These are phyloP conservation scores for Syngnathus floridae DNA, from an alignment of 2,113 vertebrate species.

Conservation along the genomic window DNA sequence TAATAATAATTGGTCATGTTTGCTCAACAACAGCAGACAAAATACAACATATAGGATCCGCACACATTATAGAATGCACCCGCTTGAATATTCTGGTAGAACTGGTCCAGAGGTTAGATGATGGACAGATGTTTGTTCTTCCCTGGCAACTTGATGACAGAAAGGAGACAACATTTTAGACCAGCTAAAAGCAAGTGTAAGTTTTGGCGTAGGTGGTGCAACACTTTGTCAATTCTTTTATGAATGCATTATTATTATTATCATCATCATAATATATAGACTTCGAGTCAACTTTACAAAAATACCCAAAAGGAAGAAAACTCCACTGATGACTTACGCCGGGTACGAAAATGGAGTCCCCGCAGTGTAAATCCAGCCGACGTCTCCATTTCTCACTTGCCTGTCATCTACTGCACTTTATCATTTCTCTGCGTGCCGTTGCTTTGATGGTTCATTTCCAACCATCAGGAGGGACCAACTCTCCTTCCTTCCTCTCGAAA, in stretches of 20 bases:
- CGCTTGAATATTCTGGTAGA: not conserved
- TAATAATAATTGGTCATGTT: not conserved
- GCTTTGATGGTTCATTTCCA: constrained; percentile 37
- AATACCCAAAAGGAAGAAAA: too few species aligned
- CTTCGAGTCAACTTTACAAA: too few species aligned
- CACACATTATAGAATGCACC: not conserved
- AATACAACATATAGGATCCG: not conserved
- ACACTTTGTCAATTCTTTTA: too few species aligned
- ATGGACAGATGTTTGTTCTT: too few species aligned
- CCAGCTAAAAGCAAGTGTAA: too few species aligned
- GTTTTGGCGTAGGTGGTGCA: too few species aligned
- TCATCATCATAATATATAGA: too few species aligned
- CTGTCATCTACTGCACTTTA: constrained; percentile 5
- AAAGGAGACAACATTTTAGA: too few species aligned
- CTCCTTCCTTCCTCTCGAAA: constrained; percentile 16
- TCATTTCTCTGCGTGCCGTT: constrained; percentile 25
- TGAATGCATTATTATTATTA: too few species aligned
- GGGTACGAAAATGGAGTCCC: not conserved
- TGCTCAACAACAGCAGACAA: constrained; percentile 11
- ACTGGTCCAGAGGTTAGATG: too few species aligned
- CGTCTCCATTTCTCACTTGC: not conserved
- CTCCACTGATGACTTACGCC: too few species aligned
- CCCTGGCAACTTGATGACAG: too few species aligned
- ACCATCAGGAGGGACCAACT: constrained; percentile 7
- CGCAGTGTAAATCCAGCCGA: not conserved